Percentiles rank a stretch among this genome's conserved stretches.
These are phyloP conservation scores for Apostichopus parvimensis DNA, from an alignment of 35 echinoderm and acorn worm genomes.

Conservation along the genomic window DNA sequence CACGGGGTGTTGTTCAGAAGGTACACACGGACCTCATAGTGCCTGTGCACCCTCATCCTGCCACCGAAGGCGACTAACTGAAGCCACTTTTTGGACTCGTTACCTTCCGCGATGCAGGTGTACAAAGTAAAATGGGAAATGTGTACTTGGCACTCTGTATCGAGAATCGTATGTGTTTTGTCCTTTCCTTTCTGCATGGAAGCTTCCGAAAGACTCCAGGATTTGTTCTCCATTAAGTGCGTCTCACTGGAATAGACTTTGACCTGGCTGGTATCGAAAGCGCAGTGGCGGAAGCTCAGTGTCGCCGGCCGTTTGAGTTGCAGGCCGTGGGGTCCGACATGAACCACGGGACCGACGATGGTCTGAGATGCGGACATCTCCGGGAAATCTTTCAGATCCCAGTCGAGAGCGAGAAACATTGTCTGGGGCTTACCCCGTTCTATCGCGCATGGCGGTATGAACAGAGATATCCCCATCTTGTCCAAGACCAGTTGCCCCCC, in stretches of 20 bases:
- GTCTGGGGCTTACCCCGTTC: conserved; percentile 58
- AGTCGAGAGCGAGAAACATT: conserved; percentile 86
- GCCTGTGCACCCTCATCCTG: conserved; percentile 49
- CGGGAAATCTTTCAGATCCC: conserved; percentile 88
- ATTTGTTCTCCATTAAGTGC: conserved; percentile 70
- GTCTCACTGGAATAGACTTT: conserved; percentile 82
- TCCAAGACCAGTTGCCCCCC: conserved; percentile 78
- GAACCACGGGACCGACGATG: conserved; percentile 88
- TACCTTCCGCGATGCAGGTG: conserved; percentile 80
- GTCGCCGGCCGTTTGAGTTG: conserved; percentile 71
- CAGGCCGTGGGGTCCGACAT: conserved; percentile 68
- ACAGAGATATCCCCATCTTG: conserved; percentile 92
- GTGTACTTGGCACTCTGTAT: conserved; percentile 77
- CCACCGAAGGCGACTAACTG: conserved; percentile 83
- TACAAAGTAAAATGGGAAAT: conserved; percentile 89
- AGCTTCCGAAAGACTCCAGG: conserved; percentile 48
- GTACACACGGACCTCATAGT: conserved; percentile 81
- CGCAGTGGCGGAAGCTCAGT: conserved; percentile 87
- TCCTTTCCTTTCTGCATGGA: conserved; percentile 24
- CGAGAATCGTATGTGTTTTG: conserved; percentile 47
- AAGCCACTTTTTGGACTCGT: conserved; percentile 77
- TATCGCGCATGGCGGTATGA: conserved; percentile 81
- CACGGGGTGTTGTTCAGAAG: conserved; percentile 92
- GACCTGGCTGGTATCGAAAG: conserved; percentile 64
- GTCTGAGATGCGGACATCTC: conserved; percentile 59